phyloP scores from a whole-genome alignment of 2,113 vertebrate genomes.

The Lepus americanus region DNA sequence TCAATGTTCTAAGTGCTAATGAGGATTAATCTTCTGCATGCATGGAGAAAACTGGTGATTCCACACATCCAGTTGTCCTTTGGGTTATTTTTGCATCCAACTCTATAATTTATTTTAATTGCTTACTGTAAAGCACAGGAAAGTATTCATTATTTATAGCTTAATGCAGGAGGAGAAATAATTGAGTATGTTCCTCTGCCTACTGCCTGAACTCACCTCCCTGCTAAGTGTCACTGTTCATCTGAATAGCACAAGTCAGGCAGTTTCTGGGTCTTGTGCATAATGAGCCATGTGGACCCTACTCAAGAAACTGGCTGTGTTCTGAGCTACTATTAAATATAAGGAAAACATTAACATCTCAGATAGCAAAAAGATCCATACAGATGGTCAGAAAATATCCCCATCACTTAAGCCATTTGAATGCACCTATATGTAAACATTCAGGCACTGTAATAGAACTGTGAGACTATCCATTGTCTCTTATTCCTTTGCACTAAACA shows the following conservation, averaged over 20 bases:
- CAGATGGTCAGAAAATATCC: slow-evolving; percentile 37
- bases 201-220: background rate
- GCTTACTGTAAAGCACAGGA: slow-evolving; percentile 80
- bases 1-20: slow-evolving; percentile 79
- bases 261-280: background rate
- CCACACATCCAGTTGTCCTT: slow-evolving; percentile 83
- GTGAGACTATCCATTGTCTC: slow-evolving; percentile 22
- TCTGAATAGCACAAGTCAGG: slow-evolving; percentile 57
- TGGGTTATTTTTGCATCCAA: slow-evolving; percentile 83
- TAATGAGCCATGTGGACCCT: slow-evolving; percentile 45
- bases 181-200: slow-evolving; percentile 21
- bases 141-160: slow-evolving; percentile 71
- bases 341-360: slow-evolving; percentile 59
- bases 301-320: slow-evolving; percentile 30
- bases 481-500: background rate
- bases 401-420: background rate
- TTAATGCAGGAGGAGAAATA: slow-evolving; percentile 64
- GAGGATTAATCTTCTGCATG: slow-evolving; percentile 84
- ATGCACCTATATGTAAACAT: background rate
- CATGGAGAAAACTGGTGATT: slow-evolving; percentile 85
- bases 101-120: slow-evolving; percentile 87
- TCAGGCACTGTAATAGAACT: background rate
- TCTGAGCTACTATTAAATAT: slow-evolving; percentile 46
- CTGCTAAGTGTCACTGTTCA: slow-evolving; percentile 48
- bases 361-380: slow-evolving; percentile 37